These are phyloP conservation scores for Pluvialis apricaria DNA, from an alignment of 2,113 vertebrate genomes.

Conservation along the genomic window DNA sequence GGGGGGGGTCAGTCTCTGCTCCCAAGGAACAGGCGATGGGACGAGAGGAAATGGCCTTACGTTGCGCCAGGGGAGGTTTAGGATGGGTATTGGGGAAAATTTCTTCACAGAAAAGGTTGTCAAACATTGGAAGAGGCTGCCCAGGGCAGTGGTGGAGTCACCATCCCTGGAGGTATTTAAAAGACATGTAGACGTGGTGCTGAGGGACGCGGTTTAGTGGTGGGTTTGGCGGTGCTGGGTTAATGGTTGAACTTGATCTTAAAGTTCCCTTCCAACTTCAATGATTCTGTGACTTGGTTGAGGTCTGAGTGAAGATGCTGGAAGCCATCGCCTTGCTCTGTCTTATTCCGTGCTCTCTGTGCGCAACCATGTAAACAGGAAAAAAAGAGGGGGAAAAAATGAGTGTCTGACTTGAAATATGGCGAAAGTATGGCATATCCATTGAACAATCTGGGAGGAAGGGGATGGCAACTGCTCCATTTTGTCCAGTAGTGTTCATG, in stretches of 20 bases:
- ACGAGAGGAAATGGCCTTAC: background rate
- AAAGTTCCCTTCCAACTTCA: background rate
- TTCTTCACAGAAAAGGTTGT: background rate
- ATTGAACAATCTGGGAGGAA: background rate
- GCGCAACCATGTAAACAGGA: background rate
- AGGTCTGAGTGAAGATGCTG: background rate
- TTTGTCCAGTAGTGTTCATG: background rate
- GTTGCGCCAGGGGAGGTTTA: background rate
- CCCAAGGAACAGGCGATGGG: background rate
- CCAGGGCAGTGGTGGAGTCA: background rate
- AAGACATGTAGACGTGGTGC: background rate
- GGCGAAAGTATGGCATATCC: accelerated
- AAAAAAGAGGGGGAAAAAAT: background rate
- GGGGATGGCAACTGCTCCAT: background rate
- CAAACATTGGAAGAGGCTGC: background rate
- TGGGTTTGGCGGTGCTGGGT: background rate
- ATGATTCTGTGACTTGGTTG: background rate
- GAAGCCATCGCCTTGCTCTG: background rate
- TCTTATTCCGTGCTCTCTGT: accelerated
- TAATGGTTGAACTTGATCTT: background rate
- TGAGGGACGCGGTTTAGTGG: background rate
- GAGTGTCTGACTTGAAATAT: background rate
- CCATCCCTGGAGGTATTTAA: too few relatives aligned
- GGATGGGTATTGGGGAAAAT: background rate
- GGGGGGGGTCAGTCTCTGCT: background rate